These are phyloP conservation scores for Microcebus tavaratra DNA, from an alignment of 2,113 vertebrate genomes.

Conservation along the genomic window DNA sequence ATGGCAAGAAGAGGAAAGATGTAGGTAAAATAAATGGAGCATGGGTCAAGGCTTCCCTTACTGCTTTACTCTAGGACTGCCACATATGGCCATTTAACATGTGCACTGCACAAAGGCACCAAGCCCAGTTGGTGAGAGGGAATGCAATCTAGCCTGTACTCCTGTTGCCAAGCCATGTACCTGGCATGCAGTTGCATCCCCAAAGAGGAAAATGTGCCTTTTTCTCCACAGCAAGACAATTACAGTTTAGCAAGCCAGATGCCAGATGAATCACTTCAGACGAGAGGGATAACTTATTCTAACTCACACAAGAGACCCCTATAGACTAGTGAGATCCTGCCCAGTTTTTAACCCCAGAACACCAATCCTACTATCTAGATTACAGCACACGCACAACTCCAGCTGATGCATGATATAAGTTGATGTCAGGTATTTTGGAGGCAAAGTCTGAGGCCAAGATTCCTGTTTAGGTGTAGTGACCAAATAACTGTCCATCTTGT, in stretches of 20 bases:
- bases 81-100: not conserved
- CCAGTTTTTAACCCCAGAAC: not conserved
- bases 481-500: not conserved
- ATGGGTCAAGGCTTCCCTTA: not conserved
- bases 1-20: not conserved
- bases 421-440: not conserved
- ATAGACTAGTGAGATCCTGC: not conserved
- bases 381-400: not conserved
- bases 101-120: not conserved
- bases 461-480: not conserved
- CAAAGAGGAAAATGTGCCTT: not conserved
- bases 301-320: not conserved
- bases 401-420: not conserved
- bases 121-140: not conserved
- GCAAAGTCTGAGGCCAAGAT: not conserved
- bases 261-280: not conserved
- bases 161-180: not conserved
- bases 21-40: slow-evolving; percentile 28
- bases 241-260: not conserved
- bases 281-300: not conserved
- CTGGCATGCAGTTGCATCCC: not conserved
- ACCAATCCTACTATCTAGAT: not conserved
- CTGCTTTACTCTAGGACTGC: not conserved
- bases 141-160: not conserved
- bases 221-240: not conserved